Conservation (phyloP, 2,888 invertebrate genomes). For the Pantelozetes paolii region DNA sequence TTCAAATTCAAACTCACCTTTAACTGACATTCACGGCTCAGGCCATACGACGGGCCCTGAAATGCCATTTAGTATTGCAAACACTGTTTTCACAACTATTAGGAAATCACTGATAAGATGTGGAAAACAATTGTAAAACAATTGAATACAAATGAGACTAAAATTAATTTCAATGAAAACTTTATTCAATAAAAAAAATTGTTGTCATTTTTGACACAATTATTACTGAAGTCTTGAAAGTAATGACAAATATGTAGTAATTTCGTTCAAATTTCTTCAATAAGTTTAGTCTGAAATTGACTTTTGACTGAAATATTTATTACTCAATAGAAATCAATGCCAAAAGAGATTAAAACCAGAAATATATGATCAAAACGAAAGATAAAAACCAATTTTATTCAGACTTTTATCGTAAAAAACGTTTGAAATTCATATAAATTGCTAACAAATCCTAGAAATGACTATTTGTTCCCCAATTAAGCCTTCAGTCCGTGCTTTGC, state of each 20-base stretch:
- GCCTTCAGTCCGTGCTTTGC: constrained; percentile 10
- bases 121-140: too few species aligned
- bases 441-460: not conserved
- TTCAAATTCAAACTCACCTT: constrained; percentile 50
- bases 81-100: not conserved
- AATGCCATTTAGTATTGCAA: constrained; percentile 50
- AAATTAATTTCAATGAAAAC: too few species aligned
- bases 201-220: too few species aligned
- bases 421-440: not conserved
- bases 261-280: too few species aligned
- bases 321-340: too few species aligned
- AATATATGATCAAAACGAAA: not conserved
- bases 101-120: too few species aligned
- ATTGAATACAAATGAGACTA: too few species aligned
- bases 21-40: constrained; percentile 54
- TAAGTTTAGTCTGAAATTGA: too few species aligned
- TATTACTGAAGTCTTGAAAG: too few species aligned
- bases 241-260: too few species aligned
- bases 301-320: too few species aligned
- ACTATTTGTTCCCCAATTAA: not conserved
- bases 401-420: constrained; percentile 4
- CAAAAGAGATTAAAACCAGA: not conserved
- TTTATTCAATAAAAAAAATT: too few species aligned
- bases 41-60: constrained; percentile 54
- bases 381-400: not conserved